Evolutionary conservation across 2,113 vertebrate genomes (phyloP).

Genomic region (Sterna hirundo): DNA sequence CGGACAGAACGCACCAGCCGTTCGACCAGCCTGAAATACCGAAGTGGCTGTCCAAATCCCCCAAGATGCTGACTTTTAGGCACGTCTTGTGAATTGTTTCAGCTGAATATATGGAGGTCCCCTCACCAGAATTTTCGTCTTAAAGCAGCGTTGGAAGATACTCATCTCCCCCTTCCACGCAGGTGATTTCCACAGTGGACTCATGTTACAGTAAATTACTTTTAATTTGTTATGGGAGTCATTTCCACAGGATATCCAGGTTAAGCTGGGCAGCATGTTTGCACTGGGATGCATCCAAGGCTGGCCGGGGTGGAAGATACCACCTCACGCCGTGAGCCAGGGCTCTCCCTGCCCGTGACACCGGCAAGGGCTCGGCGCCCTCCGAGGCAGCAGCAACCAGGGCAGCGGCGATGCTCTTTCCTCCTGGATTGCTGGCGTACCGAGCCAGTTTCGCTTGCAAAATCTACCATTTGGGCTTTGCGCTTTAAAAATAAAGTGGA

Average conservation of each 20-base stretch:
- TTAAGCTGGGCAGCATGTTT: background rate
- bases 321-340: accelerated
- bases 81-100: background rate
- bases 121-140: background rate
- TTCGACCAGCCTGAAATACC: background rate
- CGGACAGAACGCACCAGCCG: background rate
- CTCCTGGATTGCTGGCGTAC: background rate
- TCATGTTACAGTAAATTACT: background rate
- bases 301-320: background rate
- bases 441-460: accelerated
- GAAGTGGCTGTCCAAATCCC: background rate
- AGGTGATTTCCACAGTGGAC: background rate
- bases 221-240: background rate
- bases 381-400: background rate
- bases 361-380: background rate
- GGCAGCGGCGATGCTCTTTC: background rate
- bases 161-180: background rate
- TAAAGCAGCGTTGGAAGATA: background rate
- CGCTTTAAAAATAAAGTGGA: background rate
- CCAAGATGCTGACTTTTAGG: background rate
- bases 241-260: constrained; percentile 18
- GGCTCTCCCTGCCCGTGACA: background rate
- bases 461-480: background rate
- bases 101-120: background rate
- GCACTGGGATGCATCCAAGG: background rate